Evolutionary conservation across 2,113 vertebrate species (phyloP).

Genomic region (Aramus guarauna): DNA sequence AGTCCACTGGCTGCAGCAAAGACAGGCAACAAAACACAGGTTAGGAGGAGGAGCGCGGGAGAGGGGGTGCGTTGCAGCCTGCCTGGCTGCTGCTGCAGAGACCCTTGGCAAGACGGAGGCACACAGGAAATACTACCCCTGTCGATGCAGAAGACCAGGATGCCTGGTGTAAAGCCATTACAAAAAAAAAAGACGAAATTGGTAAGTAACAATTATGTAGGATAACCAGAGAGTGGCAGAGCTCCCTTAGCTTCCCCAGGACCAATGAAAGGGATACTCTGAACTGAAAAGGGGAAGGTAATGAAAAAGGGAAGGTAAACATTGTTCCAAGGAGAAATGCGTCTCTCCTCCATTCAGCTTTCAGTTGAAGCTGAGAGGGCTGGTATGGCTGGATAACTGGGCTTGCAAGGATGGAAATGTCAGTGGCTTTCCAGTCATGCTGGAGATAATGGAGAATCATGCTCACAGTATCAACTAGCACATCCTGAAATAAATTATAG

Average conservation of each 20-base stretch:
- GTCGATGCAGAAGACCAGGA: neutral
- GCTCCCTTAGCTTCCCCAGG: neutral
- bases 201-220: neutral
- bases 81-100: neutral
- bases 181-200: neutral
- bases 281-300: neutral
- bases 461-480: neutral
- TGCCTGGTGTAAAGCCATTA: neutral
- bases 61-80: fast-evolving
- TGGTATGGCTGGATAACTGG: neutral
- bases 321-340: neutral
- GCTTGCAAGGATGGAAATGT: neutral
- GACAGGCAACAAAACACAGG: neutral
- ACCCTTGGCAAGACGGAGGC: neutral
- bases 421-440: neutral
- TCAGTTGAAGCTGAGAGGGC: neutral
- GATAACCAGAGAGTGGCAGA: neutral
- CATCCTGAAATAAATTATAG: neutral
- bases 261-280: fast-evolving
- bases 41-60: neutral
- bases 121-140: neutral
- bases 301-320: neutral
- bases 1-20: neutral
- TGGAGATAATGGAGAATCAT: neutral
- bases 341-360: neutral